These are phyloP conservation scores for Calidris pugnax DNA, from an alignment of 2,113 vertebrate genomes.

Conservation along the genomic window DNA sequence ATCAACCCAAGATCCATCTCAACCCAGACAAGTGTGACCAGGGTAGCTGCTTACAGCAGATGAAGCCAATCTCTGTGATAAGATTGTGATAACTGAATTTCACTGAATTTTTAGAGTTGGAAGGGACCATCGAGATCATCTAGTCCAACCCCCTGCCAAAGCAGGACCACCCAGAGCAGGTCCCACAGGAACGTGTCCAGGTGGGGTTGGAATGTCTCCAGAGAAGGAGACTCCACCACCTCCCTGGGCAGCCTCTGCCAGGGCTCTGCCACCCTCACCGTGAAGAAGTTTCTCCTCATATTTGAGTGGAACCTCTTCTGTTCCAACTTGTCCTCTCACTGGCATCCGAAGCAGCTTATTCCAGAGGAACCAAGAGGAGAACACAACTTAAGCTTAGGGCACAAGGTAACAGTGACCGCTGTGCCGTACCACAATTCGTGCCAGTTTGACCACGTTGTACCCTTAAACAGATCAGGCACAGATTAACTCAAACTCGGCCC, in stretches of 20 bases:
- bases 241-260: too few species aligned
- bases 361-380: background rate
- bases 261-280: too few species aligned
- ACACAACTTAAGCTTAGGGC: background rate
- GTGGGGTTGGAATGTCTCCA: too few species aligned
- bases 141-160: too few species aligned
- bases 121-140: too few species aligned
- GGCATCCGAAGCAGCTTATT: background rate
- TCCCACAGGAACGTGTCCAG: too few species aligned
- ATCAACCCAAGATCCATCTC: background rate
- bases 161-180: too few species aligned
- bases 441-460: background rate
- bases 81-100: background rate
- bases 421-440: fast-evolving
- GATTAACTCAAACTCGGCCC: background rate
- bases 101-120: too few species aligned
- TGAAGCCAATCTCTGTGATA: background rate
- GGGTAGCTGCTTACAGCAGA: background rate
- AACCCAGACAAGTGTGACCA: background rate
- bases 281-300: too few species aligned
- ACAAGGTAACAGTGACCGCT: background rate
- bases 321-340: too few species aligned
- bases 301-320: too few species aligned
- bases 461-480: background rate
- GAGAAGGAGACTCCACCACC: too few species aligned